These are phyloP conservation scores for Clarias batrachus DNA, from an alignment of 2,113 vertebrate genomes.

Conservation along the genomic window DNA sequence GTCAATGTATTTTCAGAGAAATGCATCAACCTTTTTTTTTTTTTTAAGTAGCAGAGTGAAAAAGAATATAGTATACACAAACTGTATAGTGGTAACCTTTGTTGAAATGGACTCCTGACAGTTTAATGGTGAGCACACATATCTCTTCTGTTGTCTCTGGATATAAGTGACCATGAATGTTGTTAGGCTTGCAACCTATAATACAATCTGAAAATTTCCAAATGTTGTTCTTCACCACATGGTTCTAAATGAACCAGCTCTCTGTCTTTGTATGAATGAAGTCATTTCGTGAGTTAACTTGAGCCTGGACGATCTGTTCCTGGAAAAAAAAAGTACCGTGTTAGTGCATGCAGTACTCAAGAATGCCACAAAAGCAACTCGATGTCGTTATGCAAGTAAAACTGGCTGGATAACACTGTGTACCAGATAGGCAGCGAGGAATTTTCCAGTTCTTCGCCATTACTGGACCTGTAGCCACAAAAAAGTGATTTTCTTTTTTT, in stretches of 20 bases:
- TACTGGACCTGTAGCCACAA: not conserved
- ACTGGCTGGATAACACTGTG: slow-evolving; percentile 65
- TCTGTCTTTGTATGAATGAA: slow-evolving; percentile 7
- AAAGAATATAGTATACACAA: not conserved
- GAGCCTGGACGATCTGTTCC: slow-evolving; percentile 1
- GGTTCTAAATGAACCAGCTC: not conserved
- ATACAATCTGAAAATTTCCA: not conserved
- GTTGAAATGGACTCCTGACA: not conserved
- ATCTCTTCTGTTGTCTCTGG: not conserved
- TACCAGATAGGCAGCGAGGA: slow-evolving; percentile 57
- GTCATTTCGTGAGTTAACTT: not conserved
- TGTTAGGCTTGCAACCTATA: not conserved
- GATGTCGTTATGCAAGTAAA: slow-evolving; percentile 58
- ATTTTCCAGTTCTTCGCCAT: slow-evolving; percentile 38
- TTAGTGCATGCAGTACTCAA: slow-evolving; percentile 36
- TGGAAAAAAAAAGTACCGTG: slow-evolving; percentile 8
- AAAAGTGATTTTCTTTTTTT: not conserved
- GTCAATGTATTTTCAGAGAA: not conserved
- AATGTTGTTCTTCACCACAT: not conserved
- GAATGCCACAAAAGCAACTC: slow-evolving; percentile 46
- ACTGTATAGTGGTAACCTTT: not conserved
- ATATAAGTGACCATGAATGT: not conserved
- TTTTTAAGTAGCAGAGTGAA: not conserved
- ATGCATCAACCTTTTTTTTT: not conserved
- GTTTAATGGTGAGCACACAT: not conserved